phyloP scores from a whole-genome alignment of 2,888 invertebrate species.

The Leucania comma region DNA sequence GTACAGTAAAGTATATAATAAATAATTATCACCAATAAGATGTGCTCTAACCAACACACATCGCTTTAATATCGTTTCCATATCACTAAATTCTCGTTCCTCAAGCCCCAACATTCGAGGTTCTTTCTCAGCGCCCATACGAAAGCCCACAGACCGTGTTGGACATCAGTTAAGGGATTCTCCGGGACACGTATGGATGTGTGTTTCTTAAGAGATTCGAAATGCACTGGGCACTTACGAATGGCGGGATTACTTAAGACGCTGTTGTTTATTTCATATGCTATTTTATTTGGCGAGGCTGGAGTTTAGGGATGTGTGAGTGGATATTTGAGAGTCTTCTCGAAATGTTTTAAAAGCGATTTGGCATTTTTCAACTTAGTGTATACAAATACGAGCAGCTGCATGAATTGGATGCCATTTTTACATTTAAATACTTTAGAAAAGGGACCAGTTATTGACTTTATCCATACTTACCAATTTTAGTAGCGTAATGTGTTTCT shows the following conservation, averaged over 20 bases:
- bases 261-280: slow-evolving; percentile 57
- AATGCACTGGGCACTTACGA: slow-evolving; percentile 66
- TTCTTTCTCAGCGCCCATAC: slow-evolving; percentile 60
- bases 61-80: slow-evolving; percentile 33
- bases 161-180: slow-evolving; percentile 70
- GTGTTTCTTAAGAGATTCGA: slow-evolving; percentile 64
- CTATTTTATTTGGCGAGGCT: slow-evolving; percentile 48
- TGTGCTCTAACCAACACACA: background rate
- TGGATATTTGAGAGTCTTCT: background rate
- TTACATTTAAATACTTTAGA: no score
- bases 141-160: slow-evolving; percentile 60
- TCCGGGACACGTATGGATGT: slow-evolving; percentile 66
- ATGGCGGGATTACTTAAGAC: slow-evolving; percentile 64
- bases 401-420: no score
- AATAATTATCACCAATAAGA: no score
- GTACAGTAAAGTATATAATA: no score
- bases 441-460: no score
- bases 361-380: no score
- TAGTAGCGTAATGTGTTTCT: no score
- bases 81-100: slow-evolving; percentile 35
- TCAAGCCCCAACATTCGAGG: slow-evolving; percentile 12
- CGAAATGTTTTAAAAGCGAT: background rate
- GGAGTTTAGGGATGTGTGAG: slow-evolving; percentile 11
- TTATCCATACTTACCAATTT: no score
- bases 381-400: no score